phyloP scores from a whole-genome alignment of 2,113 vertebrate genomes.

The Elgaria multicarinata region DNA sequence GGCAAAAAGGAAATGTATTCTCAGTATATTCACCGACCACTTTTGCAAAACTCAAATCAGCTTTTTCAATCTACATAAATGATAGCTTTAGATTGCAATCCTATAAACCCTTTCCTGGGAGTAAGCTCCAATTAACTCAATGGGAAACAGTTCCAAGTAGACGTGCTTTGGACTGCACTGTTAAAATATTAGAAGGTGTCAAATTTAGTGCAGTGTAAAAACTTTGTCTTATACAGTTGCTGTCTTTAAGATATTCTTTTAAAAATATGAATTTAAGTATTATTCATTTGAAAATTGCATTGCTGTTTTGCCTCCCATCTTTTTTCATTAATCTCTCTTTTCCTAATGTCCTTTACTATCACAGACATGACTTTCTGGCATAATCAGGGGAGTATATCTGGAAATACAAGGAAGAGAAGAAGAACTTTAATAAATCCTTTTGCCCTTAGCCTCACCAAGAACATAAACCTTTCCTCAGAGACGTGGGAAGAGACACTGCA shows the following conservation, averaged over 20 bases:
- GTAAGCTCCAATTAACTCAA: no score
- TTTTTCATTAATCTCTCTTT: background rate
- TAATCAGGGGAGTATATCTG: background rate
- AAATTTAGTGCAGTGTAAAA: conserved; percentile 36
- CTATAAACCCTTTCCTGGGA: no score
- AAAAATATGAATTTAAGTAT: conserved; percentile 15
- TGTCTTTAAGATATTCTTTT: conserved; percentile 19
- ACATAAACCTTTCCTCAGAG: background rate
- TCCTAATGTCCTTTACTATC: background rate
- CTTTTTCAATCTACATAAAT: conserved; percentile 1
- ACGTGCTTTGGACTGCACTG: no score
- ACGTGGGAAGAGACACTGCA: background rate
- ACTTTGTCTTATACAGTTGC: conserved; percentile 34
- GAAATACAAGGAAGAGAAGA: background rate
- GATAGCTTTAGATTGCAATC: background rate
- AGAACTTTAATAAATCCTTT: background rate
- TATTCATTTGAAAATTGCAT: background rate
- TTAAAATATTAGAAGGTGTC: conserved; percentile 10
- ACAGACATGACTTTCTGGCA: background rate
- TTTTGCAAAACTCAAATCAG: conserved; percentile 48
- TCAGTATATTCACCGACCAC: background rate
- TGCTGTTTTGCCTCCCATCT: background rate
- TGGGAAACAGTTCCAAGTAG: no score
- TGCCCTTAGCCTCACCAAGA: background rate
- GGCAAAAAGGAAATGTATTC: conserved; percentile 41